Base-by-base conservation (phyloP, 2,888 invertebrate genomes). In the Agonopterix alstromeriana region DNA sequence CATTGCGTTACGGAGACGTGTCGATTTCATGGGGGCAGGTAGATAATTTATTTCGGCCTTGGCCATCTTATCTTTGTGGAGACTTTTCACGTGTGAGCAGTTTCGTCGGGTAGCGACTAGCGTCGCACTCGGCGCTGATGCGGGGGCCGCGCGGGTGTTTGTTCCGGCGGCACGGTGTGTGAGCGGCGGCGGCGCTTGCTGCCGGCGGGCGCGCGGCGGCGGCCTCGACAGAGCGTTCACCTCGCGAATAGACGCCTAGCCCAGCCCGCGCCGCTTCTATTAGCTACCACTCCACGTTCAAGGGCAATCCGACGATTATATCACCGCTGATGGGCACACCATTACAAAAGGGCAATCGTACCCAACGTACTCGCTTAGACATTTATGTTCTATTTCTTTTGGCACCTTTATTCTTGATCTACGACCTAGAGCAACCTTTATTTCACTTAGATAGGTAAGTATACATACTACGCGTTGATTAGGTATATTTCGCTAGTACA, bases 211-310 rank as follows among this genome's bases (percentile, higher is more conserved):
- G n/a, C n/a, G n/a, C 63, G 64, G 59, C 65, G 61, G 61, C 77
- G 82, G 75, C 86, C 85, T 86, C 86, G 84, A 68, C 55, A 56
- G 86, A 80, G 64, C 84, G 68, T 86, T 87, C 76, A 86, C 84
- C 86, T 82, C 77, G 76, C 75, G 69, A 77, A 77, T 76, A 73
- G 67, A 70, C 61, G 58, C 55, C 48, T 56, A 63, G 55, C 59
- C 58, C 58, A 64, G 65, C 67, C 62, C 67, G 67, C 65, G 61
- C 65, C 65, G 63, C 57, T 55, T 59, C 54, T 72, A 70, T 73
- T 64, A 65, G 70, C 67, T 67, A 67, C 65, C 66, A 71, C 71
- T 73, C 66, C 63, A 72, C 67, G 75, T 77, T 80, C 83, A 83
- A 83, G 81, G 82, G 76, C 80, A 74, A 58, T 63, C 61, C 63